Conservation (phyloP, 2,888 invertebrate species). For the Dione juno region DNA sequence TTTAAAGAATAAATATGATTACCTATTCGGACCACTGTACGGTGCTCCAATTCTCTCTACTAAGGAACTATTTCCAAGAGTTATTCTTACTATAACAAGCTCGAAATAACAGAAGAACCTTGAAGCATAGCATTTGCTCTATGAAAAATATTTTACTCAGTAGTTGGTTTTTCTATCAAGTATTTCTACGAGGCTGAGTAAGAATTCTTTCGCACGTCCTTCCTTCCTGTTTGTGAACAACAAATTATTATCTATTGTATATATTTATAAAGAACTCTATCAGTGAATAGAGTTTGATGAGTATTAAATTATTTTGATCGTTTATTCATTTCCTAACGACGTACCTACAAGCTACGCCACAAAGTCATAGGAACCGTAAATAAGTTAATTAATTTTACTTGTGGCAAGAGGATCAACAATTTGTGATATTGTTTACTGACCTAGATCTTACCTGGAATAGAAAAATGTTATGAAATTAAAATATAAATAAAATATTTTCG, state of each 20-base stretch:
- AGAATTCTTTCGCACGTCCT: neutral
- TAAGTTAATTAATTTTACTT: constrained; percentile 43
- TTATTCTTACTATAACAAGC: constrained; percentile 4
- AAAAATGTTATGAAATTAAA: constrained; percentile 14
- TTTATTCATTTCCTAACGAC: neutral
- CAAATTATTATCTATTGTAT: neutral
- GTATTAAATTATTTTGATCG: neutral
- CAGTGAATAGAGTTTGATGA: neutral
- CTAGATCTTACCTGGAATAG: constrained; percentile 63
- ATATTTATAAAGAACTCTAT: neutral
- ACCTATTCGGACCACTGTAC: neutral
- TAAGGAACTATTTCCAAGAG: neutral
- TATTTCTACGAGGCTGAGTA: neutral
- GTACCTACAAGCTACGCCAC: neutral
- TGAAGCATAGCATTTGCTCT: constrained; percentile 3
- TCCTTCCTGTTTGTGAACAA: neutral
- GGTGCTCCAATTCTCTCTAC: neutral
- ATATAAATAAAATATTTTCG: neutral
- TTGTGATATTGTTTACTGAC: constrained; percentile 54
- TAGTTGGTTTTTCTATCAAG: constrained; percentile 11
- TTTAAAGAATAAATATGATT: neutral
- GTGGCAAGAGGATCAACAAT: constrained; percentile 34
- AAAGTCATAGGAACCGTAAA: constrained; percentile 31
- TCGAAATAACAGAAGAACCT: constrained; percentile 12
- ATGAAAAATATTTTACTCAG: neutral